These are phyloP conservation scores for Nansenia antarctica DNA, from an alignment of 2,113 vertebrate species.

Conservation along the genomic window DNA sequence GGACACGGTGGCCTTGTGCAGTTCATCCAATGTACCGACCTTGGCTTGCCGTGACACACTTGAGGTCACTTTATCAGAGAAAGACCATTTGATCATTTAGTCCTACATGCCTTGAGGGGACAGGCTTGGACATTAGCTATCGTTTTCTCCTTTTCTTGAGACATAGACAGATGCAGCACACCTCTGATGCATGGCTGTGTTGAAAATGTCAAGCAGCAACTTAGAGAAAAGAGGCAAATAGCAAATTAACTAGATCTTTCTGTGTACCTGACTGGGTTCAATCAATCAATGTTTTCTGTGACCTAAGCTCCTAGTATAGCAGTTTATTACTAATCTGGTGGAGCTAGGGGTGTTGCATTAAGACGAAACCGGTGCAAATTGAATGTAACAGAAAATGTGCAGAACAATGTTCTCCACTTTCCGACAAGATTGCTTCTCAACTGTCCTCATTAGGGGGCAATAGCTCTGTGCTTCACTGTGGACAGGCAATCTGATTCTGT, in stretches of 20 bases:
- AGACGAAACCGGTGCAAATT: conserved; percentile 65
- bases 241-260: conserved; percentile 43
- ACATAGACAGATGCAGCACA: neutral
- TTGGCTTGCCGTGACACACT: conserved; percentile 39
- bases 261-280: conserved; percentile 47
- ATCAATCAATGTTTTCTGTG: conserved; percentile 60
- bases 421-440: conserved; percentile 58
- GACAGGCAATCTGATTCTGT: conserved; percentile 52
- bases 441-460: conserved; percentile 61
- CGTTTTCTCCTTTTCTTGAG: conserved; percentile 11
- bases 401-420: conserved; percentile 40
- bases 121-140: conserved; percentile 23
- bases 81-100: conserved; percentile 39
- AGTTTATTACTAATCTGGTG: conserved; percentile 59
- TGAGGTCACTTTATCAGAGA: conserved; percentile 45
- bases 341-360: conserved; percentile 54
- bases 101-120: conserved; percentile 18
- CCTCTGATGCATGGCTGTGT: neutral
- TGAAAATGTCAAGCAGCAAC: conserved; percentile 35
- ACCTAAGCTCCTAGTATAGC: conserved; percentile 35
- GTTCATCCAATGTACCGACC: conserved; percentile 33
- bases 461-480: conserved; percentile 37
- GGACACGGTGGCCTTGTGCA: neutral
- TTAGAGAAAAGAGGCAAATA: conserved; percentile 21
- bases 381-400: conserved; percentile 55